These are phyloP conservation scores for Xyrauchen texanus DNA, from an alignment of 2,113 vertebrate genomes.

Conservation along the genomic window DNA sequence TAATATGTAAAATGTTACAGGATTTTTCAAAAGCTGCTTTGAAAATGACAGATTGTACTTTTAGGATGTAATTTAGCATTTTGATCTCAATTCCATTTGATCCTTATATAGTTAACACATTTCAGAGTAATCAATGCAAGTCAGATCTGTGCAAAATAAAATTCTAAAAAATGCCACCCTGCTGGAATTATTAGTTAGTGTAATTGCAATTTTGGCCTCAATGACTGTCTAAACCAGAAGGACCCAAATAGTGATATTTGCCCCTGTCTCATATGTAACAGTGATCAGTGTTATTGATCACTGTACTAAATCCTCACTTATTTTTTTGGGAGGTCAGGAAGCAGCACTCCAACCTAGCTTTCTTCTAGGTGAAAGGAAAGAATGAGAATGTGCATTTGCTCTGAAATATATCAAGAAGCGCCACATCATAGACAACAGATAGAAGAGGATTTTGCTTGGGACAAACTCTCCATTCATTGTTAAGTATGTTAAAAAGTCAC, in stretches of 20 bases:
- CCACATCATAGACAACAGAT: conserved; percentile 76
- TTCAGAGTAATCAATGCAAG: too few species aligned
- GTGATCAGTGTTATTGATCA: background rate
- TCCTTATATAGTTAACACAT: too few species aligned
- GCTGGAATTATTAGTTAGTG: too few species aligned
- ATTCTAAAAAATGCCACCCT: too few species aligned
- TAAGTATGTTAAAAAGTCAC: conserved; percentile 57
- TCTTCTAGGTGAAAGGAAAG: conserved; percentile 71
- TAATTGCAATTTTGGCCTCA: too few species aligned
- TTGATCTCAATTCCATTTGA: too few species aligned
- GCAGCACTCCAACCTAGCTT: conserved; percentile 55
- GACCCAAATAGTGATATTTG: background rate
- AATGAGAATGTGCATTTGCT: conserved; percentile 69
- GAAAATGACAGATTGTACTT: too few species aligned
- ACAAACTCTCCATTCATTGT: conserved; percentile 73
- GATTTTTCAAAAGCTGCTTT: too few species aligned
- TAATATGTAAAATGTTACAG: too few species aligned
- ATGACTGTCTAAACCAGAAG: background rate
- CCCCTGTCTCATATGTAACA: background rate
- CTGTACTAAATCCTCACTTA: background rate
- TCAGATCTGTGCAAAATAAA: too few species aligned
- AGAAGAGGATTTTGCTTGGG: conserved; percentile 74
- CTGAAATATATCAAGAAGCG: conserved; percentile 79
- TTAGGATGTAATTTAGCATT: too few species aligned
- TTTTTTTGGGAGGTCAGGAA: conserved; percentile 61